Evolutionary conservation across 2,113 vertebrate genomes (phyloP).

Genomic region (Lipophrys pholis): DNA sequence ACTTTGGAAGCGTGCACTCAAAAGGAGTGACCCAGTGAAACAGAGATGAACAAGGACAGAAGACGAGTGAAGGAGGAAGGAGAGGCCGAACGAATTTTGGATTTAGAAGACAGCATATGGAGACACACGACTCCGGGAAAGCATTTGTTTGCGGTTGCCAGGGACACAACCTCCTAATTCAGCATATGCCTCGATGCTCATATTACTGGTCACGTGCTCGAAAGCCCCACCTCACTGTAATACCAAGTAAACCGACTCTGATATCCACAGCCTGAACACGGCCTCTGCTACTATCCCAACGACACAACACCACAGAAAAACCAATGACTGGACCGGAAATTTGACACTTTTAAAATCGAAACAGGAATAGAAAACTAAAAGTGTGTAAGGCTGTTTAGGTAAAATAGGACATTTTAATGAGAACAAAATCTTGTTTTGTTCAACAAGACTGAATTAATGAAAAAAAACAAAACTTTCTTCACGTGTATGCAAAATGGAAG

Average conservation of each 20-base stretch:
- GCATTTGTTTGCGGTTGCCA: slow-evolving; percentile 79
- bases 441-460: too few species aligned
- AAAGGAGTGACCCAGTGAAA: slow-evolving; percentile 31
- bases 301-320: too few species aligned
- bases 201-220: slow-evolving; percentile 58
- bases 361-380: too few species aligned
- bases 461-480: too few species aligned
- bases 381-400: too few species aligned
- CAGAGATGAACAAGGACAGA: slow-evolving; percentile 2
- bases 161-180: slow-evolving; percentile 51
- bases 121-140: slow-evolving; percentile 55
- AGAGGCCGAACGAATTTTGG: neutral
- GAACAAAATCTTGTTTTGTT: too few species aligned
- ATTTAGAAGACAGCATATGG: slow-evolving; percentile 13
- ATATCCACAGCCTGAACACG: neutral
- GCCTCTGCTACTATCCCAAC: neutral
- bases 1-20: slow-evolving; percentile 36
- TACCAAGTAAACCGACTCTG: slow-evolving; percentile 12
- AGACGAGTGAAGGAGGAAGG: neutral
- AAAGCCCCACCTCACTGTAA: slow-evolving; percentile 30
- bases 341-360: too few species aligned
- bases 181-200: slow-evolving; percentile 68
- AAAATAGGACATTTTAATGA: too few species aligned
- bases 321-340: too few species aligned
- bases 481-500: too few species aligned